Evolutionary conservation across 1,140 invertebrate genomes (phyloP), one percentile per base, ranked within the genome.

Genomic region (Dufourea novaeangliae): DNA sequence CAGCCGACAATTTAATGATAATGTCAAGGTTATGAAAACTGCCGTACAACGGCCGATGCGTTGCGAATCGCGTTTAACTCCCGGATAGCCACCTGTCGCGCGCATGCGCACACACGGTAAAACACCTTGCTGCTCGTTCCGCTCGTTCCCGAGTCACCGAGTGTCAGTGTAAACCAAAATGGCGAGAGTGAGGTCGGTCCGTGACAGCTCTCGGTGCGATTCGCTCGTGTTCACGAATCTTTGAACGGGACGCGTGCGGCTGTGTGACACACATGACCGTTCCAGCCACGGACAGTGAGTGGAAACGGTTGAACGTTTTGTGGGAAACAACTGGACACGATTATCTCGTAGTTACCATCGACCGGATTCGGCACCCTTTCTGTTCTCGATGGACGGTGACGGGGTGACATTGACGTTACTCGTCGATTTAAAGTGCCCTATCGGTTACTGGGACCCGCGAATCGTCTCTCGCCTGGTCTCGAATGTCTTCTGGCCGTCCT

Each of bases 1-100:
- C n/a, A n/a, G n/a, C n/a, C n/a, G n/a, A n/a, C n/a, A n/a, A n/a
- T n/a, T n/a, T n/a, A n/a, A n/a, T n/a, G n/a, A n/a, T n/a, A n/a
- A n/a, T n/a, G n/a, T n/a, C n/a, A n/a, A n/a, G n/a, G n/a, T n/a
- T n/a, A 46, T 14, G 14, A 14, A n/a, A 34, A 14, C 22, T 4
- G 59, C 46, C 7, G 25, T 50, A 72, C 44, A 25, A 46, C 22
- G 4, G 12, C n/a, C 3, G 14, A 67, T 62, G 39, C 32, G 50
- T 22, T 29, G 20, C 20, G 10, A 14, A 12, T 66, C 7, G 0
- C 25, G 20, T 54, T 25, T 14, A 68, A 69, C 70, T 78, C 75
- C 75, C 78, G 73, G 82, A 78, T 66, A 84, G 85, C 75, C 85
- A 86, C 85, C 85, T 86, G 85, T 86, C 85, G 75, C 74, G 81